These are phyloP conservation scores for Ochropleura leucogaster DNA, from an alignment of 2,888 invertebrate species.

Conservation along the genomic window DNA sequence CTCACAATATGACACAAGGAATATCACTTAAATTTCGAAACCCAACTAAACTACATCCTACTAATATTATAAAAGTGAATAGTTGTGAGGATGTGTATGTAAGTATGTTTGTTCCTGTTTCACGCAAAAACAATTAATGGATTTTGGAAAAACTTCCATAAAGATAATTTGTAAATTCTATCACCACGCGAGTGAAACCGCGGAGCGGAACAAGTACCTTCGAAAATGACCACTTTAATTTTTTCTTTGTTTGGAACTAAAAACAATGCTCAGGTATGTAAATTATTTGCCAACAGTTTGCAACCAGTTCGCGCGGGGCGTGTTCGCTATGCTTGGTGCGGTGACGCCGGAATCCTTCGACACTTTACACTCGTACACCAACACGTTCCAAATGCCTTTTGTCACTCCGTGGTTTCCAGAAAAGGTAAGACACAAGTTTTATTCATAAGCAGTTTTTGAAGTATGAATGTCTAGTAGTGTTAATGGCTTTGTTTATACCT, in stretches of 20 bases:
- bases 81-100: too few species aligned
- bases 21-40: too few species aligned
- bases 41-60: too few species aligned
- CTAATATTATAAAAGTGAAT: too few species aligned
- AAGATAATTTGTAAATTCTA: too few species aligned
- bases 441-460: neutral
- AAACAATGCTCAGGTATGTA: conserved; percentile 24
- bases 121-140: too few species aligned
- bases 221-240: neutral
- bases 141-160: too few species aligned
- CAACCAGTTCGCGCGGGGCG: conserved; percentile 96
- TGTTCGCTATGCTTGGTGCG: conserved; percentile 97
- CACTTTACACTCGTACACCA: conserved; percentile 97
- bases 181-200: too few species aligned
- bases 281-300: conserved; percentile 92
- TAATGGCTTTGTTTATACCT: neutral
- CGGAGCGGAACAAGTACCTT: neutral
- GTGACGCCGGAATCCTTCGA: conserved; percentile 98
- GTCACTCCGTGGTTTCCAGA: conserved; percentile 98
- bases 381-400: conserved; percentile 98
- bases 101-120: too few species aligned
- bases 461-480: neutral
- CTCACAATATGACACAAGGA: too few species aligned
- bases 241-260: neutral
- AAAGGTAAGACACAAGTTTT: conserved; percentile 90